Percentiles rank a stretch among this genome's conserved stretches.
These are phyloP conservation scores for Noctua janthina DNA, from an alignment of 2,888 invertebrate genomes.

Conservation along the genomic window DNA sequence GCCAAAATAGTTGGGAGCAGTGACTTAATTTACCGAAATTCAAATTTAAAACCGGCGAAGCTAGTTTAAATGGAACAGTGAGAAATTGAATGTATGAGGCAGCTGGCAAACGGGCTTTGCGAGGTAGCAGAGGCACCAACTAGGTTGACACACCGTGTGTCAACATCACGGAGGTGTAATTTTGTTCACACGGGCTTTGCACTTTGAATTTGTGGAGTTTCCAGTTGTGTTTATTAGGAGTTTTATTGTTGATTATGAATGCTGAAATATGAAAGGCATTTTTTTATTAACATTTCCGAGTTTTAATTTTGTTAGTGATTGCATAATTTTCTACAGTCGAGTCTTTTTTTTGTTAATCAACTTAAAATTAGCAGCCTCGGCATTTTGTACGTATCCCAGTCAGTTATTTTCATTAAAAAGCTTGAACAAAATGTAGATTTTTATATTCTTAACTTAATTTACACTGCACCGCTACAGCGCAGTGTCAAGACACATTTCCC, in stretches of 20 bases:
- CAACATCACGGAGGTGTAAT: constrained; percentile 46
- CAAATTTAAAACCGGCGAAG: constrained; percentile 38
- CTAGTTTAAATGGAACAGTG: constrained; percentile 38
- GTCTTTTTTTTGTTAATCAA: not conserved
- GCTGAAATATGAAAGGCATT: not conserved
- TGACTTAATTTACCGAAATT: constrained; percentile 46
- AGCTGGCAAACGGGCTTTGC: constrained; percentile 46
- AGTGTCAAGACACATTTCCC: constrained; percentile 7
- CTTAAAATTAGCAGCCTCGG: not conserved
- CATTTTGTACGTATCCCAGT: not conserved
- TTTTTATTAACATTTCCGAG: not conserved
- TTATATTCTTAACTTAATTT: not conserved
- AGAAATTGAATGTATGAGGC: constrained; percentile 55
- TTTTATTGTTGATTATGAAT: constrained; percentile 14
- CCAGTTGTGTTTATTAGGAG: constrained; percentile 14
- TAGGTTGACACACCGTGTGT: constrained; percentile 40
- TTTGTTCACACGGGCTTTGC: constrained; percentile 37
- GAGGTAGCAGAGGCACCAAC: constrained; percentile 1
- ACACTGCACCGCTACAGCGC: not conserved
- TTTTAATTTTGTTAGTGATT: not conserved
- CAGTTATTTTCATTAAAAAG: not conserved
- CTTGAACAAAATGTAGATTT: not conserved
- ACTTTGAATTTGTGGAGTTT: constrained; percentile 30
- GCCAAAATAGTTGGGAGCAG: constrained; percentile 44
- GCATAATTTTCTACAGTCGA: not conserved